Evolutionary conservation across 1,140 invertebrate species (phyloP).

Genomic region (Drusus annulatus): DNA sequence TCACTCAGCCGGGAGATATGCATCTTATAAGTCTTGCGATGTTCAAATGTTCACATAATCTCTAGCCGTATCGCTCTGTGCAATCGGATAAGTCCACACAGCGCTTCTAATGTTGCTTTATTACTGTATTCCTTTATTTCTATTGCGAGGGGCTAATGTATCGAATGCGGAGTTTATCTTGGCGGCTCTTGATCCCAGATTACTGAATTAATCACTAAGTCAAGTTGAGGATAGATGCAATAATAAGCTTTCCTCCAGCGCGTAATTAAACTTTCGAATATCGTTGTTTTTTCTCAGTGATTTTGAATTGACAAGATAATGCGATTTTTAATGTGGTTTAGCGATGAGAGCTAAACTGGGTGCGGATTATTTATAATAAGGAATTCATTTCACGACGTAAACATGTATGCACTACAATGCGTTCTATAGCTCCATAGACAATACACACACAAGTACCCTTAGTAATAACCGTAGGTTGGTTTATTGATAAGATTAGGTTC

Average conservation of each 20-base stretch:
- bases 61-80: constrained; percentile 6
- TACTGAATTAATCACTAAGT: constrained; percentile 11
- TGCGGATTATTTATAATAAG: too few species aligned
- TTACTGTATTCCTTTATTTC: too few species aligned
- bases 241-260: neutral
- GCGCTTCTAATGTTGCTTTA: constrained; percentile 1
- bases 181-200: neutral
- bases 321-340: too few species aligned
- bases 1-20: constrained; percentile 42
- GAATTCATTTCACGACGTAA: too few species aligned
- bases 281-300: neutral
- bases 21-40: constrained; percentile 23
- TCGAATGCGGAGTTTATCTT: constrained; percentile 15
- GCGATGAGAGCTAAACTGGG: too few species aligned
- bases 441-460: too few species aligned
- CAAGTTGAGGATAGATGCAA: neutral
- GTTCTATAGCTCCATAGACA: too few species aligned
- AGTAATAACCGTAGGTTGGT: too few species aligned
- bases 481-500: too few species aligned
- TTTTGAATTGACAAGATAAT: too few species aligned
- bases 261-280: neutral
- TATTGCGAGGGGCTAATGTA: constrained; percentile 17
- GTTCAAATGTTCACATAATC: constrained; percentile 1
- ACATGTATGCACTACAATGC: too few species aligned
- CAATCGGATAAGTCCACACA: constrained; percentile 11